A percentile compares a stretch with the other conserved stretches of the same genome.
These are phyloP conservation scores for Apis cerana DNA, from an alignment of 1,140 invertebrate species.

Conservation along the genomic window DNA sequence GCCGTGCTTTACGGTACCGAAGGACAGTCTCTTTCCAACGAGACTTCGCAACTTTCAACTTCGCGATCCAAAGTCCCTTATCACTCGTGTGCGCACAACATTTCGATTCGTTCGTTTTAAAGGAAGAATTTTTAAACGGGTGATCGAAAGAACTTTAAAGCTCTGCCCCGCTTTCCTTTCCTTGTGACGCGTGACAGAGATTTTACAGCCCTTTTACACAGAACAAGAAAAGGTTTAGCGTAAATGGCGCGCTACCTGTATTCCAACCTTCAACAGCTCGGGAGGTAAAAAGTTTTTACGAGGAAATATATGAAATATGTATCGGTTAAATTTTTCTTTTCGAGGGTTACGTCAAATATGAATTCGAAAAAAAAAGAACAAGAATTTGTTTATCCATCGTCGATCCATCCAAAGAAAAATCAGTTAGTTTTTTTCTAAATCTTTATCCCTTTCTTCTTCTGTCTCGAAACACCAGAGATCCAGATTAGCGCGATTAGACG, in stretches of 20 bases:
- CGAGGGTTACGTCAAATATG: too few relatives aligned
- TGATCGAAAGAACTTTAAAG: too few relatives aligned
- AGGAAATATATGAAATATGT: not conserved
- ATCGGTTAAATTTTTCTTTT: not conserved
- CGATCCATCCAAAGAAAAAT: not conserved
- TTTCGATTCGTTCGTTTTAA: too few relatives aligned
- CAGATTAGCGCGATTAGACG: conserved; percentile 21
- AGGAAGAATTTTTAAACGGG: too few relatives aligned
- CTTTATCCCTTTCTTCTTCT: not conserved
- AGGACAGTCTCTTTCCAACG: conserved; percentile 14
- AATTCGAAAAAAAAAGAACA: too few relatives aligned
- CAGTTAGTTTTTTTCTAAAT: not conserved
- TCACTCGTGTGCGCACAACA: not conserved
- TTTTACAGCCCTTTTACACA: not conserved
- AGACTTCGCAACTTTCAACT: not conserved
- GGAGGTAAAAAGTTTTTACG: not conserved
- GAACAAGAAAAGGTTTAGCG: too few relatives aligned
- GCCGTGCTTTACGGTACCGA: conserved; percentile 30
- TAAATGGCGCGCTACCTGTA: not conserved
- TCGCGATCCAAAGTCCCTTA: not conserved
- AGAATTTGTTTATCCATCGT: too few relatives aligned
- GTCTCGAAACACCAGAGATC: not conserved
- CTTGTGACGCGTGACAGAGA: not conserved
- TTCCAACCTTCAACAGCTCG: not conserved
- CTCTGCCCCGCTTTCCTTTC: too few relatives aligned